Conservation (phyloP, 2,797 vertebrate species). For the Eulemur albifrons region DNA sequence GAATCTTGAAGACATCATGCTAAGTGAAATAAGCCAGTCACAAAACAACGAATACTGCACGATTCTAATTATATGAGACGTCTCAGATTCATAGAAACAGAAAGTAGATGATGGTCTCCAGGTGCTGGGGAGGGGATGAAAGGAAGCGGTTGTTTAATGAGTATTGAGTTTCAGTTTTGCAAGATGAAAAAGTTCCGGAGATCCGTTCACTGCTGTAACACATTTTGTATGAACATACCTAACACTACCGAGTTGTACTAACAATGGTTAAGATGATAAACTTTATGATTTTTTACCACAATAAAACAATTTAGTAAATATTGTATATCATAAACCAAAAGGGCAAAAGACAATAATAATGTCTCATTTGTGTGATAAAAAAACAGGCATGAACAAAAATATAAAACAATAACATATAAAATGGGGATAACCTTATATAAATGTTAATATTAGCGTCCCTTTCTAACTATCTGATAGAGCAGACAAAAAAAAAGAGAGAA, state of each 20-base stretch:
- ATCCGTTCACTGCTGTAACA: background rate
- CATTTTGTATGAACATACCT: background rate
- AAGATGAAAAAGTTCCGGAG: background rate
- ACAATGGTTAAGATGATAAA: background rate
- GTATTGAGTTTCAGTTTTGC: background rate
- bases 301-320: background rate
- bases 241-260: background rate
- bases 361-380: background rate
- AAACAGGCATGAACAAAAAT: background rate
- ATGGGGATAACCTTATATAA: background rate
- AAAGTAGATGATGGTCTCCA: background rate
- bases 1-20: background rate
- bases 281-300: background rate
- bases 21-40: background rate
- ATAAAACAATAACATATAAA: background rate
- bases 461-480: background rate
- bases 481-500: background rate
- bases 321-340: background rate
- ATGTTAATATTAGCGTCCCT: background rate
- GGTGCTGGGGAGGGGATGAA: background rate
- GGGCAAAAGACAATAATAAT: background rate
- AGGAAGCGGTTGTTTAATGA: background rate
- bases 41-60: background rate
- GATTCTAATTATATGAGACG: background rate
- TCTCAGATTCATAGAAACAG: background rate